Evolutionary conservation across 2,797 vertebrate species (phyloP).

Genomic region (Poecilia gillii): DNA sequence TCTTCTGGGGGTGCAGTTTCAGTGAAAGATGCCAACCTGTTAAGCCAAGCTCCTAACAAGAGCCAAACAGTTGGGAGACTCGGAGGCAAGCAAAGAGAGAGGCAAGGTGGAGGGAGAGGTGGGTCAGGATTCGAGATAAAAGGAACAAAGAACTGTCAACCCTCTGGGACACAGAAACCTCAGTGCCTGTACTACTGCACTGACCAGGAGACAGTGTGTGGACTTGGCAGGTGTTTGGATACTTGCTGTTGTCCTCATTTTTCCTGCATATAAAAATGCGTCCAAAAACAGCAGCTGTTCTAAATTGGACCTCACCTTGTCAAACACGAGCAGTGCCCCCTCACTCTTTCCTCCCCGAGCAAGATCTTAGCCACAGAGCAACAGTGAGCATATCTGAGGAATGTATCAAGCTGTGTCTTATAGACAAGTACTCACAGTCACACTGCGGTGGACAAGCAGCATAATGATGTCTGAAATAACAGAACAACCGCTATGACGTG

Average conservation of each 20-base stretch:
- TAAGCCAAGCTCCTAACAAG: slow-evolving; percentile 78
- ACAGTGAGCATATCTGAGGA: slow-evolving; percentile 57
- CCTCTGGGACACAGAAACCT: slow-evolving; percentile 54
- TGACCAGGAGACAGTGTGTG: slow-evolving; percentile 58
- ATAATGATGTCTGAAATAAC: slow-evolving; percentile 78
- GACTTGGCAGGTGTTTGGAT: slow-evolving; percentile 67
- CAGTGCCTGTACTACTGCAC: slow-evolving; percentile 45
- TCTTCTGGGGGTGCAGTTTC: slow-evolving; percentile 74
- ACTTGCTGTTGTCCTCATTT: slow-evolving; percentile 60
- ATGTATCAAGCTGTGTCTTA: slow-evolving; percentile 66
- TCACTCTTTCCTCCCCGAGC: slow-evolving; percentile 47
- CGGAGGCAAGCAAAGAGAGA: slow-evolving; percentile 48
- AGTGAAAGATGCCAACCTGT: slow-evolving; percentile 78
- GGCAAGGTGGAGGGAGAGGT: slow-evolving; percentile 24
- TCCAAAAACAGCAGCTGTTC: slow-evolving; percentile 56
- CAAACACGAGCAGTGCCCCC: slow-evolving; percentile 53
- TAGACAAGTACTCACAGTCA: slow-evolving; percentile 62
- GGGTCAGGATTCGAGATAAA: slow-evolving; percentile 46
- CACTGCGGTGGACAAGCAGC: slow-evolving; percentile 72
- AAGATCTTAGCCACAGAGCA: slow-evolving; percentile 47
- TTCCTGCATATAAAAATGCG: slow-evolving; percentile 62
- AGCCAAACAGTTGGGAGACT: slow-evolving; percentile 67
- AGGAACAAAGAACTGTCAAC: slow-evolving; percentile 69
- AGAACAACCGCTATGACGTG: slow-evolving; percentile 72
- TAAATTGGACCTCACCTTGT: slow-evolving; percentile 69